phyloP scores from a whole-genome alignment of 1,140 invertebrate species.

The Drosophila sproati region DNA sequence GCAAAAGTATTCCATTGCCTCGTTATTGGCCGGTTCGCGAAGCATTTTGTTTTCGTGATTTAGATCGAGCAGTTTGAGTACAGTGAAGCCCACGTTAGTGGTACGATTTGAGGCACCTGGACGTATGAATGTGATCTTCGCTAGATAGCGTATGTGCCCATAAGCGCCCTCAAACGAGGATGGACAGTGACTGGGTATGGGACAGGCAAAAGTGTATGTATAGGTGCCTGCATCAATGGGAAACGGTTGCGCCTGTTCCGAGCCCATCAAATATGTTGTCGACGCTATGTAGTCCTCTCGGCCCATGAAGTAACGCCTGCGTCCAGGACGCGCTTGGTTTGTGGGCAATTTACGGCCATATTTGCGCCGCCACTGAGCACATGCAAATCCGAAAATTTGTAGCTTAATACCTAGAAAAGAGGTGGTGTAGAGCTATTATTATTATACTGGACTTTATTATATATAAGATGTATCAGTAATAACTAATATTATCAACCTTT shows the following conservation, averaged over 20 bases:
- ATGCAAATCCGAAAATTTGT: conserved; percentile 71
- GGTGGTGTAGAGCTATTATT: no score
- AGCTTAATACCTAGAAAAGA: conserved; percentile 67
- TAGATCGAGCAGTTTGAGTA: conserved; percentile 73
- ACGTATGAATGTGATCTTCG: conserved; percentile 73
- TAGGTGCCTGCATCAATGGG: conserved; percentile 86
- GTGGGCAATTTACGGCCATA: conserved; percentile 51
- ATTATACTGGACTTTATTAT: no score
- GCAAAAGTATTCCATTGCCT: conserved; percentile 74
- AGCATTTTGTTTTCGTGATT: conserved; percentile 70
- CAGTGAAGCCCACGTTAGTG: conserved; percentile 79
- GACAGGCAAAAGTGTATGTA: conserved; percentile 87
- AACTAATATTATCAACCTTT: no score
- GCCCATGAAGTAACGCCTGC: conserved; percentile 56
- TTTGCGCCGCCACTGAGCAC: conserved; percentile 67
- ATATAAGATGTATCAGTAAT: no score
- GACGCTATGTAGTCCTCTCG: conserved; percentile 79
- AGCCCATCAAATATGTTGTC: conserved; percentile 76
- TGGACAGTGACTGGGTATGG: conserved; percentile 86
- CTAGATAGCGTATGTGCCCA: conserved; percentile 81
- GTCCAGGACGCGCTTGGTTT: conserved; percentile 38
- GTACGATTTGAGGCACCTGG: conserved; percentile 71
- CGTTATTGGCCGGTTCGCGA: conserved; percentile 60
- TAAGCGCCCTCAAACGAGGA: conserved; percentile 80
- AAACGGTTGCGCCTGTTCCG: conserved; percentile 68